phyloP scores from a whole-genome alignment of 2,113 vertebrate genomes.

The Pogona vitticeps region DNA sequence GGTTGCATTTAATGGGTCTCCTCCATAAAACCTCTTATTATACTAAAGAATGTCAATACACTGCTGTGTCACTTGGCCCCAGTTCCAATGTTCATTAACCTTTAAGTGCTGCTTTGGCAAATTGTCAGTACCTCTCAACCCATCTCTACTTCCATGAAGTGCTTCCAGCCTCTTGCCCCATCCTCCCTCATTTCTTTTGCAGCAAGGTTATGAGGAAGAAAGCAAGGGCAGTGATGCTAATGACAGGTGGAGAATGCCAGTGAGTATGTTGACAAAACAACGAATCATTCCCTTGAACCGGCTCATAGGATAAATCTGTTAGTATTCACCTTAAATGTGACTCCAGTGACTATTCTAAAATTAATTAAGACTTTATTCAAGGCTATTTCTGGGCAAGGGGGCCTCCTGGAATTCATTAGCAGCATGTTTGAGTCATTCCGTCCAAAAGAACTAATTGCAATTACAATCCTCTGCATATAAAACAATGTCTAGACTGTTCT shows the following conservation, averaged over 20 bases:
- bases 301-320: background rate
- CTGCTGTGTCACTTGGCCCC: too few relatives aligned
- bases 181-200: background rate
- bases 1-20: too few relatives aligned
- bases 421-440: constrained; percentile 5
- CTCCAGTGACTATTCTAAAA: background rate
- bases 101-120: background rate
- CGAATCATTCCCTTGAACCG: background rate
- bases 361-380: constrained; percentile 19
- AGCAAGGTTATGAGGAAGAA: background rate
- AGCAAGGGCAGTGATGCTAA: background rate
- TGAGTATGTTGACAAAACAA: background rate
- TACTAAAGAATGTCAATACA: background rate
- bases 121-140: background rate
- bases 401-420: constrained; percentile 21
- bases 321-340: background rate
- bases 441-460: constrained; percentile 26
- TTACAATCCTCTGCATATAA: constrained; percentile 11
- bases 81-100: background rate
- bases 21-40: too few relatives aligned
- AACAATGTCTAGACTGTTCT: background rate
- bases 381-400: background rate
- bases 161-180: background rate
- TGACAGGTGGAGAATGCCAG: background rate
- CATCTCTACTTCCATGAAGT: background rate